These are phyloP conservation scores for Gymnothorax reevesii DNA, from an alignment of 2,797 vertebrate genomes.

Conservation along the genomic window DNA sequence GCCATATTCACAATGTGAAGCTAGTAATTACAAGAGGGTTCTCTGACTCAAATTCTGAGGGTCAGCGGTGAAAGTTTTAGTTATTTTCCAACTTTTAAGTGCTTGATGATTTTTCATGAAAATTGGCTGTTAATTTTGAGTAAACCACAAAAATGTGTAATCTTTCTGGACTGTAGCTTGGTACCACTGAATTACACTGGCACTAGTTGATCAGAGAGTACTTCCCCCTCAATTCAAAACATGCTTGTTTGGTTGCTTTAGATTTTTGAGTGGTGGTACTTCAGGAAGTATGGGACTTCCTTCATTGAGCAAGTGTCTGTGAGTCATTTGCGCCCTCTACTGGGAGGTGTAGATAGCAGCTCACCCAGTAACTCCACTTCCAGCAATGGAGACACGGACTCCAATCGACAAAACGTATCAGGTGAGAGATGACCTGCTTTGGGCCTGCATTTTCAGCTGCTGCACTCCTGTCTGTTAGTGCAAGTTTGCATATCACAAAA, in stretches of 20 bases:
- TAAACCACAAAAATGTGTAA: background rate
- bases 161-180: background rate
- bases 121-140: background rate
- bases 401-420: constrained; percentile 91
- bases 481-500: background rate
- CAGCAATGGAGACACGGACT: constrained; percentile 89
- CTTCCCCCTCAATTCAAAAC: background rate
- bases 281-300: constrained; percentile 96
- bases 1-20: background rate
- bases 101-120: background rate
- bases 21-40: background rate
- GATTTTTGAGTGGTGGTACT: constrained; percentile 99
- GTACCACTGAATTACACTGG: background rate
- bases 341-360: constrained; percentile 96
- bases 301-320: constrained; percentile 99
- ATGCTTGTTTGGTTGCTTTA: constrained; percentile 49
- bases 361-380: constrained; percentile 84
- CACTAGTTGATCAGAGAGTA: background rate
- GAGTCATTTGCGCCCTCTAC: constrained; percentile 94
- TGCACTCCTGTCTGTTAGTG: background rate
- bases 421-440: constrained; percentile 69
- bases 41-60: background rate
- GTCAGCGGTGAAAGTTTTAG: background rate
- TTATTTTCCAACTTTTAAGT: background rate
- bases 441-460: background rate